phyloP scores from a whole-genome alignment of 2,797 vertebrate genomes.

The Channallabes apus region DNA sequence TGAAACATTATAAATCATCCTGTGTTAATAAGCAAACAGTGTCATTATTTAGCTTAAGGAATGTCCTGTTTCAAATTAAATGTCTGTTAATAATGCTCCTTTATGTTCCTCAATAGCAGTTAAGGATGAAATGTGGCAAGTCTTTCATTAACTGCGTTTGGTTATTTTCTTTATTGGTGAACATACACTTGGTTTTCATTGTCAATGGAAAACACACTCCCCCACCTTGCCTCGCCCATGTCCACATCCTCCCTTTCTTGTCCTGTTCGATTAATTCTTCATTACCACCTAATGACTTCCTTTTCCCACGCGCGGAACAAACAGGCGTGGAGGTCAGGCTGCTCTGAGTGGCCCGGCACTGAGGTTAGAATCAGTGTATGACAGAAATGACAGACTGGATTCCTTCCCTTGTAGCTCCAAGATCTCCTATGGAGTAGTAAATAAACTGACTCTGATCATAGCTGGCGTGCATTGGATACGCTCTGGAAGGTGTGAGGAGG shows the following conservation, averaged over 20 bases:
- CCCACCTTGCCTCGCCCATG: constrained; percentile 50
- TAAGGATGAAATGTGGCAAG: constrained; percentile 10
- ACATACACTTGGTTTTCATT: constrained; percentile 46
- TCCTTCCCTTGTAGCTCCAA: constrained; percentile 20
- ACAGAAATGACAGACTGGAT: constrained; percentile 18
- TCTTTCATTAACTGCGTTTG: constrained; percentile 34
- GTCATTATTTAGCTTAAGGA: background rate
- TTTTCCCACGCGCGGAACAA: constrained; percentile 61
- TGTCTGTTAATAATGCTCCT: background rate
- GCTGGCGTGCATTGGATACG: background rate
- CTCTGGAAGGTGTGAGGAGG: constrained; percentile 25
- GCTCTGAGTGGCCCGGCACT: background rate
- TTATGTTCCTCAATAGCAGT: background rate
- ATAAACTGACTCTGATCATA: constrained; percentile 27
- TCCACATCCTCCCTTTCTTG: constrained; percentile 67
- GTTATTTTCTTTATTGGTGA: constrained; percentile 57
- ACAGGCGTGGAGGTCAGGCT: constrained; percentile 43
- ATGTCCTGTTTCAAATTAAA: background rate
- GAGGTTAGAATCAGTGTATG: constrained; percentile 11
- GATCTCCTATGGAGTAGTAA: too few relatives aligned
- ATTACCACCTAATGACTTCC: constrained; percentile 66
- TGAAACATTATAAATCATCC: background rate
- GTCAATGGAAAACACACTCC: constrained; percentile 48
- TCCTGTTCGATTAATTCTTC: constrained; percentile 60
- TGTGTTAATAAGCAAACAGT: background rate